These are phyloP conservation scores for Prunella himalayana DNA, from an alignment of 2,113 vertebrate genomes.

Conservation along the genomic window DNA sequence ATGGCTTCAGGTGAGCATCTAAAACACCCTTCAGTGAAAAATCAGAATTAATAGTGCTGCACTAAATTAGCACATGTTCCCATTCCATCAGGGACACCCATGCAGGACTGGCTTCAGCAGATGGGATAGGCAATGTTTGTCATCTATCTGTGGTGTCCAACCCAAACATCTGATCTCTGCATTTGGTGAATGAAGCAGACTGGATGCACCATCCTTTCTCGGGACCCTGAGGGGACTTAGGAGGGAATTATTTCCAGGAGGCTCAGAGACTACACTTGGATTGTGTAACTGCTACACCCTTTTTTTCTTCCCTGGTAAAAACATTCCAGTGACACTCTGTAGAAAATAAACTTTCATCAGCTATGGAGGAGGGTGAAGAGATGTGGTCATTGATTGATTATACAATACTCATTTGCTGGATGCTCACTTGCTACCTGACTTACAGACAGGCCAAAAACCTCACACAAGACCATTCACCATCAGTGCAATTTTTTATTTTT, in stretches of 20 bases:
- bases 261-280: neutral
- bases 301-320: neutral
- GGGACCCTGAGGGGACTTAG: neutral
- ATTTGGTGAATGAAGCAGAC: neutral
- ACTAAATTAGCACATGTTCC: neutral
- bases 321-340: neutral
- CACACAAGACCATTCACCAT: neutral
- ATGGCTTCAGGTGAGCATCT: neutral
- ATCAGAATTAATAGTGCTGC: neutral
- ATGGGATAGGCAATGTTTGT: neutral
- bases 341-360: neutral
- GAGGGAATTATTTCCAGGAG: neutral
- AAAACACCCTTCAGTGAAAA: neutral
- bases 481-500: neutral
- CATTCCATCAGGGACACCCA: neutral
- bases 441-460: neutral
- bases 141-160: neutral
- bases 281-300: neutral
- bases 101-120: rapidly evolving
- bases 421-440: neutral
- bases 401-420: neutral
- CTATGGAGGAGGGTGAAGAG: neutral
- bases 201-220: neutral
- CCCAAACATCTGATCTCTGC: neutral
- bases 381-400: neutral